Base-by-base conservation (phyloP, 2,888 invertebrate species). In the Drosophila atripex region DNA sequence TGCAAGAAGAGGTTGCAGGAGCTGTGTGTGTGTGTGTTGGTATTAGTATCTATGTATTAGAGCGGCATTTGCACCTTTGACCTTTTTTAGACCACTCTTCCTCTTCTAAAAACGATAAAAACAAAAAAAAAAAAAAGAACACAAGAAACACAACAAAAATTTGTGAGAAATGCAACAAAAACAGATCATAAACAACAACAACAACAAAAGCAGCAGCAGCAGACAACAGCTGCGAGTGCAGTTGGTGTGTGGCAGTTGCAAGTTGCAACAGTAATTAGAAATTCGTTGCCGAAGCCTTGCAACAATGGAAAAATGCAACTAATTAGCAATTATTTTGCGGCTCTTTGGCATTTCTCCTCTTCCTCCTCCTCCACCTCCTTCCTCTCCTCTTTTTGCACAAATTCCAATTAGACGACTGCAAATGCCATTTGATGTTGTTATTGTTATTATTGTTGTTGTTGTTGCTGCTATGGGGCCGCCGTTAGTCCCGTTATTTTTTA, bases 211-310 rank as follows among this genome's bases (percentile, higher is more conserved):
- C 61, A 60, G 56, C 75, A 71, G 69, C 61, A 68, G 78, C 50
- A 43, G 41, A 59, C 75, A 60, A 54, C 43, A 58, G 49, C 46
- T n/a, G 51, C 46, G 55, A 25, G 28, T 25, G 38, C 54, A 55
- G 52, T 28, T 28, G 9, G 28, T 28, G 28, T 28, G 28, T 56
- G 54, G 23, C 28, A 80, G 73, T 78, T 87, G 38, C 41, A 86
- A 87, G 85, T 82, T 16, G 16, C 41, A 9, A 21, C 11, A 12
- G 43, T 18, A 43, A 82, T 82, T 82, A 82, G 84, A 87, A 87
- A 82, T 86, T 82, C 88, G 83, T 77, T 82, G 77, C 87, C 79
- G 75, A 78, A 76, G 78, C 82, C 83, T 75, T 79, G 70, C 71
- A 85, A 73, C 45, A 66, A 63, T 63, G 55, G 57, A 65, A 55